Base-by-base conservation (phyloP, 2,113 vertebrate species). In the Hippoglossus stenolepis region DNA sequence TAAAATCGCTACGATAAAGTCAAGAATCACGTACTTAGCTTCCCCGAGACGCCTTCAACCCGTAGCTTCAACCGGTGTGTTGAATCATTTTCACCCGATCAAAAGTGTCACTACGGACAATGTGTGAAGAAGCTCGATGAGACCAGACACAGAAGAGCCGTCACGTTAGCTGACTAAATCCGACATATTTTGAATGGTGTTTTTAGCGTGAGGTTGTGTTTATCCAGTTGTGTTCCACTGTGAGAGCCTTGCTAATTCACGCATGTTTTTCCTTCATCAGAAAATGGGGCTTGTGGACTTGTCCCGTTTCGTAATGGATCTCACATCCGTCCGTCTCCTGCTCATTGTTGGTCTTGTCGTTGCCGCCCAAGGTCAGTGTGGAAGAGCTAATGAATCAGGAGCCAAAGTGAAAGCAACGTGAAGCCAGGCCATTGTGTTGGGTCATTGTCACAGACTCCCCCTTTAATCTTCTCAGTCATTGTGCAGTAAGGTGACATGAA, bases 251-350 rank as follows among this genome's bases (percentile, higher is more conserved):
- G 51, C 51, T 54, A 54, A 54, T 9, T n/a, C 18, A n/a, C 8
- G 8, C 14, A 21, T 21, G 51, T n/a, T 9, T 54, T n/a, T 54
- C 20, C 20, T 3, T 21, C 51, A 54, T 20, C n/a, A n/a, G 40
- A 43, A n/a, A 54, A 17, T 31, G 31, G 1, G 31, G 6, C 31
- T 38, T 38, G 35, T 38, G 35, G 35, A 38, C 0, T 28, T 28
- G 49, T 47, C 12, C 45, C 47, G 47, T 9, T 15, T 15, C 54
- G n/a, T n/a, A 54, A 91, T 91, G 89, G 31, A 0, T 20, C 3
- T 57, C 43, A 1, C 28, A 24, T 51, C 11, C 38, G 6, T 85
- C 18, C n/a, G 84, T 2, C 15, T 86, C 0, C 26, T 78, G 47
- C 9, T 59, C 57, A 2, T 59, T 17, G 24, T 59, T 15, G 57